Evolutionary conservation across 2,888 invertebrate genomes (phyloP).

Genomic region (Camptogramma bilineatum): DNA sequence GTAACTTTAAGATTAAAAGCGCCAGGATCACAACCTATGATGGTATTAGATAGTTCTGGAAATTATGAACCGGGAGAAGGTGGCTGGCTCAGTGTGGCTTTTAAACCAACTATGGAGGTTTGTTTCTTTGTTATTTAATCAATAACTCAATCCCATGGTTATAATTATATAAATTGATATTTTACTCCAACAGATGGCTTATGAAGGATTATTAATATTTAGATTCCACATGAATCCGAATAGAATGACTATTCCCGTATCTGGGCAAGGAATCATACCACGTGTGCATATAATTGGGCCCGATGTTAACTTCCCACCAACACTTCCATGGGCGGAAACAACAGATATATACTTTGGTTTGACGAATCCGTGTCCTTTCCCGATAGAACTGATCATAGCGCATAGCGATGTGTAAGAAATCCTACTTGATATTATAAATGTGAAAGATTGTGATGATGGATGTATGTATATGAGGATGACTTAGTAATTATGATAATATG

Average conservation of each 20-base stretch:
- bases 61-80: constrained; percentile 79
- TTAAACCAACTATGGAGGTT: constrained; percentile 83
- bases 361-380: constrained; percentile 87
- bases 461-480: no score
- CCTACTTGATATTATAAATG: no score
- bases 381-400: constrained; percentile 88
- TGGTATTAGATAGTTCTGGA: constrained; percentile 72
- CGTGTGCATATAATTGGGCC: constrained; percentile 80
- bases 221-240: constrained; percentile 82
- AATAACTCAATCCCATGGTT: not conserved
- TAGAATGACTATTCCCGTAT: constrained; percentile 73
- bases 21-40: constrained; percentile 64
- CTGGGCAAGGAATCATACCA: constrained; percentile 83
- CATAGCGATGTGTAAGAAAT: constrained; percentile 87
- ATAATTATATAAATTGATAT: not conserved
- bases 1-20: constrained; percentile 69
- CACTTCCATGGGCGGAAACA: constrained; percentile 86
- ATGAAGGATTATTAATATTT: constrained; percentile 73
- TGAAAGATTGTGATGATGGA: no score
- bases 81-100: constrained; percentile 82
- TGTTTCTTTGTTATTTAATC: not conserved
- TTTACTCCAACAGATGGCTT: constrained; percentile 62
- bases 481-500: no score
- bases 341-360: constrained; percentile 86
- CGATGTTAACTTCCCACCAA: constrained; percentile 85